Evolutionary conservation across 2,888 invertebrate genomes (phyloP), one percentile per base, ranked within the genome.

Genomic region (Lasioglossum leucozonium): DNA sequence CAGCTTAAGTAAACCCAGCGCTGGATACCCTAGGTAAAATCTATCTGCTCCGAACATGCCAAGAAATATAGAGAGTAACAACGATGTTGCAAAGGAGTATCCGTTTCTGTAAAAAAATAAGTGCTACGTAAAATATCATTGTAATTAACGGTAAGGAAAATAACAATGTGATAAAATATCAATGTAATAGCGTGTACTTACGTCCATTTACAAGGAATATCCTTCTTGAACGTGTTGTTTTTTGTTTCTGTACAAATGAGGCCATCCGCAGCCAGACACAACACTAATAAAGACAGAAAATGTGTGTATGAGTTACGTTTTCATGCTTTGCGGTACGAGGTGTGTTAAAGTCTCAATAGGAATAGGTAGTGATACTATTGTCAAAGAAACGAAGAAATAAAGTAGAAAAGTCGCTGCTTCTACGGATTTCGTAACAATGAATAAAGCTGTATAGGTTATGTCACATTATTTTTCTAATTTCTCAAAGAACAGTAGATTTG

Each of bases 21-120:
- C 99, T 77, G 99, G 99, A 95, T 99, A 99, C 44, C 99, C 99
- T n/a, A 99, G 96, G 94, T 99, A 99, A 95, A 99, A 99, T 85
- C 99, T 96, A 95, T 99, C 99, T 40, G 98, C 96, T 30, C 99
- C 99, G 95, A 99, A 98, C 98, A 99, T 99, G 44, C 99, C 99
- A 81, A 99, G 96, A 94, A 99, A 99, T 75, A 99, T 98, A 0
- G 99, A 99, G 6, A 99, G 96, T 55, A 99, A 95, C 71, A 99
- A 95, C 0, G 99, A 97, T 78, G 98, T 98, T 94, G 99, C 99
- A 94, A 99, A 97, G 4, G 98, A 98, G 94, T 99, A 98, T 34
- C 99, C 99, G 96, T 99, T 99, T 81, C 99, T 99, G 95, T 62
- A 95, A 95, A 55, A 88, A 91, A 89, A 85, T 76, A 34, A 75